Conservation (phyloP, 1,140 invertebrate genomes). For the Harlomillsia oculata region DNA sequence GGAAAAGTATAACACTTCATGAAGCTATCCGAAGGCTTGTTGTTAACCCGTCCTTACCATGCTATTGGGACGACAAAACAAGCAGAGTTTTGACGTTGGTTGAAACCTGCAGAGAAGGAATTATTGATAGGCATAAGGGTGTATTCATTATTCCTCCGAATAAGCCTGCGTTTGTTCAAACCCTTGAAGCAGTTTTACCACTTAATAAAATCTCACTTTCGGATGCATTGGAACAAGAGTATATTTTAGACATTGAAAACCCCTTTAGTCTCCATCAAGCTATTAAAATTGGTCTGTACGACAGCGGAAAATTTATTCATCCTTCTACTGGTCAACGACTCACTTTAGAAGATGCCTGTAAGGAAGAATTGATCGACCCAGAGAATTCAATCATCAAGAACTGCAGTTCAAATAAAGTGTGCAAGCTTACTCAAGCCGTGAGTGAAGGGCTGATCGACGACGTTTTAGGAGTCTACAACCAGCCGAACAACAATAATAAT, state of each 20-base stretch:
- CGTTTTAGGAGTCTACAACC: constrained; percentile 55
- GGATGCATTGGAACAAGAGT: constrained; percentile 60
- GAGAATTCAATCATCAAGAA: constrained; percentile 68
- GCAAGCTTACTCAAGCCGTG: constrained; percentile 65
- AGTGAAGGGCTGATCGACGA: constrained; percentile 62
- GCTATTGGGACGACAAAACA: constrained; percentile 64
- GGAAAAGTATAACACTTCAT: constrained; percentile 65
- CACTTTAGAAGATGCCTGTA: constrained; percentile 66
- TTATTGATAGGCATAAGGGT: constrained; percentile 71
- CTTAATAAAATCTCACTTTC: constrained; percentile 37
- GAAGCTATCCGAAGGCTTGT: constrained; percentile 71
- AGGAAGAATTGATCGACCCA: constrained; percentile 70
- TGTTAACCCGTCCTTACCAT: constrained; percentile 66
- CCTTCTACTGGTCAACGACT: constrained; percentile 66
- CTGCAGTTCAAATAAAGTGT: constrained; percentile 55
- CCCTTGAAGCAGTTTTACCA: not conserved
- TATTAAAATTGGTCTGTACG: constrained; percentile 68
- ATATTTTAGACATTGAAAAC: constrained; percentile 75
- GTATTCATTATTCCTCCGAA: constrained; percentile 63
- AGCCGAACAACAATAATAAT: constrained; percentile 50
- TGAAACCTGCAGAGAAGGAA: constrained; percentile 65
- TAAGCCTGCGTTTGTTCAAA: constrained; percentile 37
- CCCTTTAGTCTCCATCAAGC: constrained; percentile 73
- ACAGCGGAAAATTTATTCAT: constrained; percentile 64
- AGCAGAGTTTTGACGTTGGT: constrained; percentile 59